Evolutionary conservation across 2,888 invertebrate species (phyloP), one percentile per base, ranked within the genome.

Genomic region (Achlya flavicornis): DNA sequence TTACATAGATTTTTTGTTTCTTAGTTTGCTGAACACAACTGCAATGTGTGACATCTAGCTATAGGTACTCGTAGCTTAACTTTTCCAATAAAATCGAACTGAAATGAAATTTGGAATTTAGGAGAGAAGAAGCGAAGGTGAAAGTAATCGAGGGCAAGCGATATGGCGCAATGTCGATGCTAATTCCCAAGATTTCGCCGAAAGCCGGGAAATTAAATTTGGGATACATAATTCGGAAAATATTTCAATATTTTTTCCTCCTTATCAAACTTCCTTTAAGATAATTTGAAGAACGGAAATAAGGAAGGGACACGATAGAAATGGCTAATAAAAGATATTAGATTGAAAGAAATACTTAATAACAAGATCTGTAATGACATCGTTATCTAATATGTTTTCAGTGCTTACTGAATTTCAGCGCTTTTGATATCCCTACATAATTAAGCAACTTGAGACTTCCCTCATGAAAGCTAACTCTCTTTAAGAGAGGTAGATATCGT

Each of bases 21-120:
- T n/a, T n/a, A n/a, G 66, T 68, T 70, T 11, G 58, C 5, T 53
- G 65, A 73, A 65, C 72, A 59, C 14, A 10, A 4, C 8, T 61
- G 41, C 83, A 32, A 73, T 87, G 67, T 80, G 78, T 76, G 63
- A 53, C 74, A 61, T 53, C 65, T 72, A 77, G 81, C 85, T 86
- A 86, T 80, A 78, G 79, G 75, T 26, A 26, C 26, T 26, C 26
- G 26, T 78, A 84, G 83, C 88, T 88, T 86, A 92, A 92, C 89
- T 92, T 92, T 91, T 86, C 87, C 88, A 92, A 92, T 92, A 92
- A 92, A 92, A 92, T 90, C 83, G 85, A 87, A 87, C 85, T 84
- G 84, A 90, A 90, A 90, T 87, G 89, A 89, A 91, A 91, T 89
- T 90, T 85, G 84, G 84, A 90, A 89, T 87, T 88, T 87, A 84